Evolutionary conservation across 2,888 invertebrate genomes (phyloP).

Genomic region (Tachina lurida): DNA sequence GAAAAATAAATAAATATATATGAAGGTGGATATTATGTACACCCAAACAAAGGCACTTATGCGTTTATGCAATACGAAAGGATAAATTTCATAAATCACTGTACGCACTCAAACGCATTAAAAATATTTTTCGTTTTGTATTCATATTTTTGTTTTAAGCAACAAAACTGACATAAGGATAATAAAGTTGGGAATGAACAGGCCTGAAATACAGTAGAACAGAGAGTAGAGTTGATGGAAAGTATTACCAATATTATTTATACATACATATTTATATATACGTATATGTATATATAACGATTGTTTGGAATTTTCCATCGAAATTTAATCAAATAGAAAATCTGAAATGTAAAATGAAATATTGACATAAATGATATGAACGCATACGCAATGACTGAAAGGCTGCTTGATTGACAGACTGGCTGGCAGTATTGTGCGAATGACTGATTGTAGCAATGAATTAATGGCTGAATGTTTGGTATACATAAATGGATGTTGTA

Average conservation of each 20-base stretch:
- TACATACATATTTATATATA: neutral
- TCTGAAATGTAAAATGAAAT: constrained; percentile 75
- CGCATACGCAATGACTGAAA: constrained; percentile 44
- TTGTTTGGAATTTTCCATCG: constrained; percentile 73
- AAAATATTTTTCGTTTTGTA: neutral
- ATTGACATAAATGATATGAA: constrained; percentile 71
- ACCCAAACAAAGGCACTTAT: constrained; percentile 17
- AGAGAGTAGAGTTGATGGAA: constrained; percentile 45
- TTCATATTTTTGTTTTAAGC: neutral
- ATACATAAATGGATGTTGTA: neutral
- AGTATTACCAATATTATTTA: constrained; percentile 62
- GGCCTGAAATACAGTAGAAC: neutral
- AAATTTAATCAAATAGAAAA: constrained; percentile 78
- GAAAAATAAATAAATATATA: neutral
- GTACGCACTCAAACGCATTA: constrained; percentile 41
- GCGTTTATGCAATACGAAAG: neutral
- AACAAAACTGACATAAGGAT: neutral
- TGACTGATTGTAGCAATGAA: constrained; percentile 15
- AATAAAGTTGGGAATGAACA: neutral
- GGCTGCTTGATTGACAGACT: constrained; percentile 35
- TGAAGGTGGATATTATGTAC: neutral
- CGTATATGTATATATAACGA: constrained; percentile 35
- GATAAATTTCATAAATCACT: constrained; percentile 60
- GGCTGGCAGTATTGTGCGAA: constrained; percentile 14
- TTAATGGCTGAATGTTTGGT: constrained; percentile 3